These are phyloP conservation scores for Premnoplex brunnescens DNA, from an alignment of 2,797 vertebrate genomes.

Conservation along the genomic window DNA sequence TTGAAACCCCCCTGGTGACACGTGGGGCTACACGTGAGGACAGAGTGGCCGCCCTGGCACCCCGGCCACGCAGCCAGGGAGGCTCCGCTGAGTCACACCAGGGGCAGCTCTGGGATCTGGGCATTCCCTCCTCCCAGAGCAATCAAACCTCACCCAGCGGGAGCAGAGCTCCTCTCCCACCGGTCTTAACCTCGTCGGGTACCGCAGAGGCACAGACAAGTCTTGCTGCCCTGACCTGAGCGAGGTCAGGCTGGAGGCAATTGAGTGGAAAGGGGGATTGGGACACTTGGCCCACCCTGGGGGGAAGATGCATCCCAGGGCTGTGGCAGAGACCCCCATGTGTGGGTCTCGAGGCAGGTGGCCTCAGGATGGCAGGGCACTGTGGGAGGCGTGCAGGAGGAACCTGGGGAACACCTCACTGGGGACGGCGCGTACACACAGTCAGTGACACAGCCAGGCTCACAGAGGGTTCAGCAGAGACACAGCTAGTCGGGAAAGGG, in stretches of 20 bases:
- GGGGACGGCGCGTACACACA: background rate
- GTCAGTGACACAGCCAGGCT: rapidly evolving
- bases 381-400: background rate
- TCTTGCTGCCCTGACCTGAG: background rate
- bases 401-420: background rate
- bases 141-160: background rate
- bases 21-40: rapidly evolving
- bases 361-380: background rate
- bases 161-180: background rate
- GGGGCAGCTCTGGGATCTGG: background rate
- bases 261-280: rapidly evolving
- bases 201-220: background rate
- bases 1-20: rapidly evolving
- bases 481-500: background rate
- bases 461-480: background rate
- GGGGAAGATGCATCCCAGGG: rapidly evolving
- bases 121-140: background rate
- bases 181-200: background rate
- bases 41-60: rapidly evolving
- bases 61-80: background rate
- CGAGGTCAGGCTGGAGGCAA: background rate
- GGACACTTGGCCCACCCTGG: background rate
- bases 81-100: background rate
- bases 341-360: background rate
- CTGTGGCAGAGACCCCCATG: background rate